Percentiles rank a stretch among this genome's conserved stretches.
These are phyloP conservation scores for Labeo rohita DNA, from an alignment of 2,113 vertebrate species.

Conservation along the genomic window DNA sequence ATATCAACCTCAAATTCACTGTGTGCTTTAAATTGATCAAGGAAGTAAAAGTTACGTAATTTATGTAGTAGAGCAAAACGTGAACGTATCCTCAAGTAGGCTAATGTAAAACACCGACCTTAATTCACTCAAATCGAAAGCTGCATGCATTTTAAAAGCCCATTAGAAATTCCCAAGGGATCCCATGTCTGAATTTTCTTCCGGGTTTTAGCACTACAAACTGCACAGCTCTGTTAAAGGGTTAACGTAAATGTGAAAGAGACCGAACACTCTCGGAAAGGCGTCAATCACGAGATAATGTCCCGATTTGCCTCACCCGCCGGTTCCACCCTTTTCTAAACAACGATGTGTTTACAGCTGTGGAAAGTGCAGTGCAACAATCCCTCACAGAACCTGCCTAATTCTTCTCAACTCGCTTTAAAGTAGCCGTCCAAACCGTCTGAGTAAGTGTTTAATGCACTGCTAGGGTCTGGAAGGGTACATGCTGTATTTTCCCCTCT, in stretches of 20 bases:
- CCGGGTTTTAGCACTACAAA: background rate
- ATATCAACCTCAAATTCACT: background rate
- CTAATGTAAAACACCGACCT: background rate
- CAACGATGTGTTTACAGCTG: background rate
- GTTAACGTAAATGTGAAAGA: background rate
- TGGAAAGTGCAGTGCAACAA: background rate
- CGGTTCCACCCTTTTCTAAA: constrained; percentile 3
- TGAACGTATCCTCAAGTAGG: background rate
- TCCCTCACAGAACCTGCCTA: background rate
- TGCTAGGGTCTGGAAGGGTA: constrained; percentile 1
- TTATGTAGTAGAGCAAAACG: background rate
- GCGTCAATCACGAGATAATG: background rate
- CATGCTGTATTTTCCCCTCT: constrained; percentile 35
- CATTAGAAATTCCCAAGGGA: constrained; percentile 8
- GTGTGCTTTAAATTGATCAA: background rate
- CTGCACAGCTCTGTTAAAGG: background rate
- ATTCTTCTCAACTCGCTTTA: background rate
- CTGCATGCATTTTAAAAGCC: background rate
- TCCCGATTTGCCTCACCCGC: constrained; percentile 27
- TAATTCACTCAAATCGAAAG: background rate
- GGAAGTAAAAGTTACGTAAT: background rate
- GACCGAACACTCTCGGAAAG: background rate
- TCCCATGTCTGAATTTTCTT: background rate
- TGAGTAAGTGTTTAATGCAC: background rate
- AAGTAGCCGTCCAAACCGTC: background rate